Conservation (phyloP, 2,888 invertebrate genomes). For the Mechanitis mazaeus region DNA sequence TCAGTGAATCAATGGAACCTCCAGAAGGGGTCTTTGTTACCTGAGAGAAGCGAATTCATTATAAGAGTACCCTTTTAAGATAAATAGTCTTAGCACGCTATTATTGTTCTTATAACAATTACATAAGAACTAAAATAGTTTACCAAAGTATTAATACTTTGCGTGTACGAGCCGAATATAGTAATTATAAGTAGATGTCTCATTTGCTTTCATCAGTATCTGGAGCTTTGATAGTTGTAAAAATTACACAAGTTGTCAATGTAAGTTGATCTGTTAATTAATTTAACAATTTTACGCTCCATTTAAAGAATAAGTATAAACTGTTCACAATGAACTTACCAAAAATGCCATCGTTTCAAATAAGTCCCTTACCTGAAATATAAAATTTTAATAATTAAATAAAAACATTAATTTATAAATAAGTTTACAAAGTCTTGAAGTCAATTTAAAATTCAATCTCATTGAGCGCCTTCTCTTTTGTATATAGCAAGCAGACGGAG, state of each 20-base stretch:
- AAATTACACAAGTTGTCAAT: conserved; percentile 13
- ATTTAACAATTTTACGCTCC: too few species aligned
- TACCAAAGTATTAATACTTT: conserved; percentile 4
- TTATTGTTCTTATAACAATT: not conserved
- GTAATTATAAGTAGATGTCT: conserved; percentile 26
- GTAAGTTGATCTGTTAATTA: not conserved
- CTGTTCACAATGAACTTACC: too few species aligned
- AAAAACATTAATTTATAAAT: not conserved
- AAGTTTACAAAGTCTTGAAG: not conserved
- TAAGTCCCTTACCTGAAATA: conserved; percentile 10
- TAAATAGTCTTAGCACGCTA: conserved; percentile 1
- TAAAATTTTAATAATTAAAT: not conserved
- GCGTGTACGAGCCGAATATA: conserved; percentile 12
- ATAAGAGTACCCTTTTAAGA: conserved; percentile 26
- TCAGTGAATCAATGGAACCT: conserved; percentile 49
- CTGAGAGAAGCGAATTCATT: conserved; percentile 52
- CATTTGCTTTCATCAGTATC: conserved; percentile 26
- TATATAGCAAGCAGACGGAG: conserved; percentile 34
- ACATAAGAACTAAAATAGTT: conserved; percentile 16
- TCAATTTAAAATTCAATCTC: conserved; percentile 4
- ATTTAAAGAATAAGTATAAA: too few species aligned
- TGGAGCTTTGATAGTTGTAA: conserved; percentile 16
- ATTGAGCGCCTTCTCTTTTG: conserved; percentile 39
- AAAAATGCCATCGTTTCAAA: not conserved
- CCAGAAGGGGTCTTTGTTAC: conserved; percentile 54